These are phyloP conservation scores for Antechinus stuartii DNA, from an alignment of 2,113 vertebrate genomes.

Conservation along the genomic window DNA sequence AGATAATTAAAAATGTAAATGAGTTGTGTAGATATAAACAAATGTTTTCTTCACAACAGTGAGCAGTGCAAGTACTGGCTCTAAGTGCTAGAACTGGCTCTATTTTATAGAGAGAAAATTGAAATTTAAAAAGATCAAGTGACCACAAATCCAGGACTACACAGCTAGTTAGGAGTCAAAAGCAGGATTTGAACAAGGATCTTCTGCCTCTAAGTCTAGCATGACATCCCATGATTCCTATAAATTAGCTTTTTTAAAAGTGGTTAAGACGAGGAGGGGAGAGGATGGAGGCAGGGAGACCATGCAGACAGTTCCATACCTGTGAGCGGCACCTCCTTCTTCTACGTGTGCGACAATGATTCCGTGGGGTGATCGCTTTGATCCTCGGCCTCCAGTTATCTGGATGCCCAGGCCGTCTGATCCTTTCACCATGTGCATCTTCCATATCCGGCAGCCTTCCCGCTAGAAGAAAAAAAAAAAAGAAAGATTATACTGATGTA, in stretches of 20 bases:
- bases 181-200: neutral
- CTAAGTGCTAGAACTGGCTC: neutral
- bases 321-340: constrained; percentile 93
- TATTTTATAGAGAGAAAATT: neutral
- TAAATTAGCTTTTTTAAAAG: neutral
- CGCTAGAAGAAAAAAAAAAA: constrained; percentile 85
- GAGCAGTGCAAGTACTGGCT: neutral
- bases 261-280: neutral
- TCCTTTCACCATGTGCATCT: constrained; percentile 97
- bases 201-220: neutral
- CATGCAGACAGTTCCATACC: constrained; percentile 81
- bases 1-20: neutral
- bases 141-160: neutral
- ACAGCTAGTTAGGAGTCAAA: neutral
- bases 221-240: neutral
- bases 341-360: constrained; percentile 95
- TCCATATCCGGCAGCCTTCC: constrained; percentile 95
- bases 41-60: neutral
- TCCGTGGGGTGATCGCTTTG: constrained; percentile 94
- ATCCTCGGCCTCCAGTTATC: constrained; percentile 96
- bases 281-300: neutral
- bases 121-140: neutral
- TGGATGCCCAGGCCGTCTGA: constrained; percentile 94
- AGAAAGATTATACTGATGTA: constrained; percentile 73
- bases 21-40: neutral